Percentiles rank a stretch among this genome's conserved stretches.
Evolutionary conservation across 1,140 invertebrate species (phyloP).

Genomic region (Drosophila lini): DNA sequence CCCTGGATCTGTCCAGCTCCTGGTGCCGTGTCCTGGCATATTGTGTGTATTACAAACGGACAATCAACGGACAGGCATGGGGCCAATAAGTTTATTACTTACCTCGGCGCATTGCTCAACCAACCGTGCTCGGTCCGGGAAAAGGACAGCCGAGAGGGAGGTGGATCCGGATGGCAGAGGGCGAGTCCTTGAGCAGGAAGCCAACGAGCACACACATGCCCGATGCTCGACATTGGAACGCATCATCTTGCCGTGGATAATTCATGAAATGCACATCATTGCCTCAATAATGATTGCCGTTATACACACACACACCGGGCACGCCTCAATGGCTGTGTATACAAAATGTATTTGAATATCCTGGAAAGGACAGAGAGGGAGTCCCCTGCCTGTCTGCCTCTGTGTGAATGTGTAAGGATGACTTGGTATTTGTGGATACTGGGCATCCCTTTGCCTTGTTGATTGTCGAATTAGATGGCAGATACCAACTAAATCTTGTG

Average conservation of each 20-base stretch:
- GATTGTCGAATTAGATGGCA: constrained; percentile 44
- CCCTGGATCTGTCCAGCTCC: constrained; percentile 31
- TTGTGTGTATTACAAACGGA: constrained; percentile 59
- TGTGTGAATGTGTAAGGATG: constrained; percentile 9
- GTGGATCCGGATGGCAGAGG: constrained; percentile 21
- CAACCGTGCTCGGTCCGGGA: constrained; percentile 36
- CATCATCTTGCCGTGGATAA: constrained; percentile 64
- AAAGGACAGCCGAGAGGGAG: neutral
- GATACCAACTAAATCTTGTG: constrained; percentile 33
- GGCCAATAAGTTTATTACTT: constrained; percentile 82
- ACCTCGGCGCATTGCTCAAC: constrained; percentile 75
- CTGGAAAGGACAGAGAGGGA: neutral
- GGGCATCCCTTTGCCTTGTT: constrained; percentile 42
- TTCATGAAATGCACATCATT: constrained; percentile 82
- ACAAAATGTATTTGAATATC: constrained; percentile 36
- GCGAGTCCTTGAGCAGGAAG: constrained; percentile 38
- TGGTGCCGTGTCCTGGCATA: constrained; percentile 32
- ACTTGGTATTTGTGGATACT: constrained; percentile 41
- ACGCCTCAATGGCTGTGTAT: constrained; percentile 41
- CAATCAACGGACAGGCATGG: constrained; percentile 70
- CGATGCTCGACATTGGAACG: constrained; percentile 21
- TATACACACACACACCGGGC: constrained; percentile 48
- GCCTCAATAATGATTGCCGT: constrained; percentile 75
- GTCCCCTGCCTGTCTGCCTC: neutral
- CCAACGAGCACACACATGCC: constrained; percentile 28